Base-by-base conservation (phyloP, 2,113 vertebrate species). In the Channa maculata region DNA sequence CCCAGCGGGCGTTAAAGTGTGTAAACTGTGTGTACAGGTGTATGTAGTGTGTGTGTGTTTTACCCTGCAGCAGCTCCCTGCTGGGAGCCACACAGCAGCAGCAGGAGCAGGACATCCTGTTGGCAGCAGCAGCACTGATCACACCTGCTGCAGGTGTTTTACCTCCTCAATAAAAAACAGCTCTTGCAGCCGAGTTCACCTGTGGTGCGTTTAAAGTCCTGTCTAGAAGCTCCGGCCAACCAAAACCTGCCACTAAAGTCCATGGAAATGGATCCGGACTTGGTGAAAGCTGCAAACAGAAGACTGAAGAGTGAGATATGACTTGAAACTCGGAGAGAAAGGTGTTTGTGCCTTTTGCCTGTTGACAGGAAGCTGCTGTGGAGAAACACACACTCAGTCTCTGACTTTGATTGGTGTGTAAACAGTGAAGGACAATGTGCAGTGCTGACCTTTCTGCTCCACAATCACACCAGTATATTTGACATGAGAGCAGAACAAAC, bases 71-170 rank as follows among this genome's bases (percentile, higher is more conserved):
- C 59, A 0, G 65, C 60, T 39, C 24, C 2, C 4, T 0, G 3
- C 65, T 9, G n/a, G 75, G 0, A 9, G 3, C 24, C 70, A 57
- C 57, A 77, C 92, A 94, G 79, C 94, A 91, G 86, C 50, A 63
- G 67, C 75, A 86, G 71, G 55, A 63, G 67, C 75, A 83, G 71
- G 55, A 83, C 83, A 86, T 83, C 83, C 83, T 86, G 69, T 70
- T 77, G 79, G 69, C 69, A 3, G n/a, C 67, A 63, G 73, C 75
- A 45, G 14, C 10, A 24, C 24, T 24, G 12, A 36, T 24, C 51
- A 60, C 72, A 77, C 63, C 82, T 73, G 59, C 68, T 45, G 68
- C 65, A 70, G 78, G 39, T 64, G 61, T 1, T 57, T 55, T 8
- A 14, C 3, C 14, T 44, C 36, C 2, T 44, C 41, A n/a, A 46